These are phyloP conservation scores for Eupithecia vulgata DNA, from an alignment of 2,888 invertebrate genomes.

Conservation along the genomic window DNA sequence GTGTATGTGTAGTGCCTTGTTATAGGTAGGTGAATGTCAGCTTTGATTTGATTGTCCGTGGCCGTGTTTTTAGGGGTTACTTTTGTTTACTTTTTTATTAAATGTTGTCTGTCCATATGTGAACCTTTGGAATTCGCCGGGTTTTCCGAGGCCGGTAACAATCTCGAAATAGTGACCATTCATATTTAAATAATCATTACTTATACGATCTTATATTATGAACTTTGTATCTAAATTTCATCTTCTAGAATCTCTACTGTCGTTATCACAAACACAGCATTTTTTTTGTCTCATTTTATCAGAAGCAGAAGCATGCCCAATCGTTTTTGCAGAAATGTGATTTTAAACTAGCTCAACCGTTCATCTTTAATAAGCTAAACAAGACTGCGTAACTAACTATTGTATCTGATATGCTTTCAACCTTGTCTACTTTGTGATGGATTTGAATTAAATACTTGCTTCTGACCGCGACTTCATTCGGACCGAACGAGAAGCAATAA, in stretches of 20 bases:
- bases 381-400: slow-evolving; percentile 24
- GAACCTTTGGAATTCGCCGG: background rate
- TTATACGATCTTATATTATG: background rate
- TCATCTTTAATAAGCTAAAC: slow-evolving; percentile 20
- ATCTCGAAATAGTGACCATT: background rate
- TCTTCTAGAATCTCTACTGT: background rate
- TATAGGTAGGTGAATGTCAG: slow-evolving; percentile 42
- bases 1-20: slow-evolving; percentile 35
- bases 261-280: background rate
- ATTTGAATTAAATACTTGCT: background rate
- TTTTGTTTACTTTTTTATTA: slow-evolving; percentile 15
- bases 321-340: background rate
- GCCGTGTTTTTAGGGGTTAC: slow-evolving; percentile 19
- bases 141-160: slow-evolving; percentile 6
- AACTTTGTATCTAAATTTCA: background rate
- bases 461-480: background rate
- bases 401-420: slow-evolving; percentile 29
- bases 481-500: background rate
- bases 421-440: slow-evolving; percentile 18
- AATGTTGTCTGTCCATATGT: background rate
- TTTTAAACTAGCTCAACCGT: slow-evolving; percentile 21
- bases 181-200: background rate
- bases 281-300: background rate
- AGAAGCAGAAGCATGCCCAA: background rate
- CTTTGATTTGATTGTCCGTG: slow-evolving; percentile 34